Base-by-base conservation (phyloP, 2,113 vertebrate species). In the Phycodurus eques region DNA sequence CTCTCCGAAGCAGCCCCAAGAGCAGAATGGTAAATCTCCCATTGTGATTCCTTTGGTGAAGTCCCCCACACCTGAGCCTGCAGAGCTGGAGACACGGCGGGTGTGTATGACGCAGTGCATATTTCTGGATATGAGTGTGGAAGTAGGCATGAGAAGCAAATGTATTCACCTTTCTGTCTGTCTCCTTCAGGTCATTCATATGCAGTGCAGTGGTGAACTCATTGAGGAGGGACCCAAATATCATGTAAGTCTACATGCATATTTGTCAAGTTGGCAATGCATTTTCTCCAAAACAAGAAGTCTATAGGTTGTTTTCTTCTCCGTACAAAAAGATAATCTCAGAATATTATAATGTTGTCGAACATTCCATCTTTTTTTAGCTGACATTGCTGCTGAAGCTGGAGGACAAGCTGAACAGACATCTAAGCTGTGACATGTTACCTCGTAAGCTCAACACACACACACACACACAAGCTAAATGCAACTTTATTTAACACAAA, bases 391-490 rank as follows among this genome's bases (percentile, higher is more conserved):
- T 99, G 86, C 92, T 99, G 87, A 99, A 98, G 90, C 94, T 99
- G 90, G 98, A 99, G 86, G 98, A 99, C 92, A 99, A 99, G 87
- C 85, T 99, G 89, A 99, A 98, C 85, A 93, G 98, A 89, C 97
- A 99, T 87, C 92, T 99, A 90, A 99, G 96, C 94, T 99, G 98
- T 91, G 98, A 98, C 90, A 91, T 97, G 82, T 93, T 96, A 92
- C 95, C 96, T 86, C 94, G 90, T 91, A 88, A 88, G 88, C 61
- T 61, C 39, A 22, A 5, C 66, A 46, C 17, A 75, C 57, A 70
- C 42, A 54, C 42, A 54, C 53, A 54, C 19, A 54, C 3, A 20
- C 17, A 56, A 8, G 11, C 8, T 4, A 57, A 10, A 22, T 27
- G 10, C 12, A 47, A 49, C 47, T 27, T 27, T 27, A 27, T 27